A percentile compares a stretch with the other conserved stretches of the same genome.
These are phyloP conservation scores for Glandiceps talaboti DNA, from an alignment of 53 echinoderm and acorn worm genomes.

Conservation along the genomic window DNA sequence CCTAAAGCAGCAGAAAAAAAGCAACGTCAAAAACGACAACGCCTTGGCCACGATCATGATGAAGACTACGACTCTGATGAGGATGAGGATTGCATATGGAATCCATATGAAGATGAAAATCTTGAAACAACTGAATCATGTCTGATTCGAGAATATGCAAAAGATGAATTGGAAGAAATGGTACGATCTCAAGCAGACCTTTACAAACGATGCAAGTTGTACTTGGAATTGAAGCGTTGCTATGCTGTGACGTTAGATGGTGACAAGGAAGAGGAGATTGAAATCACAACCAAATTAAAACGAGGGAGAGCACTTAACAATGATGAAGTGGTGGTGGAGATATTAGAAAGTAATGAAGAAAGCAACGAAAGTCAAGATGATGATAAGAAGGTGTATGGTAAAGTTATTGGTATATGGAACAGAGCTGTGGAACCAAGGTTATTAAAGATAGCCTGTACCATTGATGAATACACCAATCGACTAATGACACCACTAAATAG, in stretches of 20 bases:
- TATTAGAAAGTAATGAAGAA: background rate
- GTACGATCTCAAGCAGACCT: background rate
- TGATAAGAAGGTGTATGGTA: conserved; percentile 40
- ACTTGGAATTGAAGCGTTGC: background rate
- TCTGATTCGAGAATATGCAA: background rate
- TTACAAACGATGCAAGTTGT: background rate
- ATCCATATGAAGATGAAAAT: background rate
- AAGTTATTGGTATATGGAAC: conserved; percentile 50
- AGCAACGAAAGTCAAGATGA: background rate
- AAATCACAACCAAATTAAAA: conserved; percentile 59
- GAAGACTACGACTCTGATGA: background rate
- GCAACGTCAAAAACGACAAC: background rate
- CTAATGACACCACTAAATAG: conserved; percentile 77
- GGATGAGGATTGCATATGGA: background rate
- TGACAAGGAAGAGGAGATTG: conserved; percentile 1
- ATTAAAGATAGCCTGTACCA: conserved; percentile 58
- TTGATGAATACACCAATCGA: conserved; percentile 55
- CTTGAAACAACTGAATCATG: background rate
- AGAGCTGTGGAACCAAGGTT: conserved; percentile 40
- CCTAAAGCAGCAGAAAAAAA: too few species aligned
- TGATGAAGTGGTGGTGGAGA: conserved; percentile 68
- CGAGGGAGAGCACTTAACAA: conserved; percentile 61
- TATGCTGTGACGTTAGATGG: background rate
- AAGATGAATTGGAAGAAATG: background rate
- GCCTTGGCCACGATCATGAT: background rate